Percentiles rank a stretch among this genome's conserved stretches.
Evolutionary conservation across 2,797 vertebrate genomes (phyloP).

Genomic region (Bryconaethiops microstoma): DNA sequence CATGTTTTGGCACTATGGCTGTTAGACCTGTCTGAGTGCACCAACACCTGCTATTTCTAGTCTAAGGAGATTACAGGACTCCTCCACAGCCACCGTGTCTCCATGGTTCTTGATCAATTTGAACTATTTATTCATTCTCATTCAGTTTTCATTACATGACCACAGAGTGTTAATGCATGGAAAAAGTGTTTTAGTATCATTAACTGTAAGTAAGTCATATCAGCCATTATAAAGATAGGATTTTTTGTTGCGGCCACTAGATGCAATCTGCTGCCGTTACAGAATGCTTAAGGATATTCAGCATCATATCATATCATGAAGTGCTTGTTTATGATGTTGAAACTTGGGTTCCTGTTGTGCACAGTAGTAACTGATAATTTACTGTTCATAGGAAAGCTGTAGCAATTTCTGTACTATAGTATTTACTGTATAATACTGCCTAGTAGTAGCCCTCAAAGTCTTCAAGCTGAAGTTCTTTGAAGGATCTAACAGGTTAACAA

Average conservation of each 20-base stretch:
- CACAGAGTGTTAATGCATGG: not conserved
- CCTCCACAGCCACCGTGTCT: conserved; percentile 14
- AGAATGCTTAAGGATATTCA: not conserved
- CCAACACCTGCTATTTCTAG: conserved; percentile 34
- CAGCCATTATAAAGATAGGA: too few relatives aligned
- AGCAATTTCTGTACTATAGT: not conserved
- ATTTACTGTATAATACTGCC: too few relatives aligned
- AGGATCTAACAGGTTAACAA: too few relatives aligned
- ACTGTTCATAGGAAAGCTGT: not conserved
- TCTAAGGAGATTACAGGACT: conserved; percentile 11
- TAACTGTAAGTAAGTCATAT: too few relatives aligned
- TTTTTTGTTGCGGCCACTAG: too few relatives aligned
- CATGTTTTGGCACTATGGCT: conserved; percentile 24
- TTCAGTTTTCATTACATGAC: not conserved
- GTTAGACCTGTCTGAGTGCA: conserved; percentile 30
- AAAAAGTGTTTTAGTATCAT: not conserved
- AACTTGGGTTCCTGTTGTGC: not conserved
- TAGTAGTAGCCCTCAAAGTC: too few relatives aligned
- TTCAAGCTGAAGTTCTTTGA: too few relatives aligned
- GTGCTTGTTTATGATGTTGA: too few relatives aligned
- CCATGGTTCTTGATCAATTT: conserved; percentile 14
- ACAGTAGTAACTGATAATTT: not conserved
- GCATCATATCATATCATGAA: too few relatives aligned
- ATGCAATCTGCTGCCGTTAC: not conserved
- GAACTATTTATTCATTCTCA: not conserved